These are phyloP conservation scores for Parauchenoglanis punctatus DNA, from an alignment of 2,797 vertebrate genomes.

Conservation along the genomic window DNA sequence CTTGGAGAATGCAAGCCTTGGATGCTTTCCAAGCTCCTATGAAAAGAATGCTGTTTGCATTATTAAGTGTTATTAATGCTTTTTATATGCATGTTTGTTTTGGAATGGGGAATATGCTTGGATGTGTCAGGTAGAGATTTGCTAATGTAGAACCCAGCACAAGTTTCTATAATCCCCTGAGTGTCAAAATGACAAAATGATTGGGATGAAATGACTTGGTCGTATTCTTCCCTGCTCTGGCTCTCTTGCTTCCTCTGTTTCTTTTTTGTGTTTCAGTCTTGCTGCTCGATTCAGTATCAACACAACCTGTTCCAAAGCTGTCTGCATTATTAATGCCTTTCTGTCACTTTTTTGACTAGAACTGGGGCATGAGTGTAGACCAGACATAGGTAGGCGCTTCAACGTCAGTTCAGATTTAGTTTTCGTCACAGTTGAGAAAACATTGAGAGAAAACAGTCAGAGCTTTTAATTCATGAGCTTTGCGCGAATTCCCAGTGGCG, in stretches of 20 bases:
- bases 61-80: not conserved
- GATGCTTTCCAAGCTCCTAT: not conserved
- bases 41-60: not conserved
- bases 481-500: not conserved
- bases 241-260: not conserved
- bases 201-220: not conserved
- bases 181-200: not conserved
- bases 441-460: not conserved
- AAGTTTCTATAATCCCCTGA: not conserved
- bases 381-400: not conserved
- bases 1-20: slow-evolving; percentile 8
- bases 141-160: not conserved
- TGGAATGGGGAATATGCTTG: too few species aligned
- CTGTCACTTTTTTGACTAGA: slow-evolving; percentile 60
- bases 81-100: not conserved
- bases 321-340: slow-evolving; percentile 55
- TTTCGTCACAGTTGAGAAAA: not conserved
- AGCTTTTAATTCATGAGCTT: not conserved
- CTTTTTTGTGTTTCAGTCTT: not conserved
- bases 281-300: slow-evolving; percentile 26
- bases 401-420: slow-evolving; percentile 3
- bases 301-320: slow-evolving; percentile 46
- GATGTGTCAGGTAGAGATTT: not conserved
- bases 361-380: slow-evolving; percentile 62
- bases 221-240: not conserved